A percentile compares a stretch with the other conserved stretches of the same genome.
Conservation (phyloP, 1,140 invertebrate species). For the Drosophila simulans region DNA sequence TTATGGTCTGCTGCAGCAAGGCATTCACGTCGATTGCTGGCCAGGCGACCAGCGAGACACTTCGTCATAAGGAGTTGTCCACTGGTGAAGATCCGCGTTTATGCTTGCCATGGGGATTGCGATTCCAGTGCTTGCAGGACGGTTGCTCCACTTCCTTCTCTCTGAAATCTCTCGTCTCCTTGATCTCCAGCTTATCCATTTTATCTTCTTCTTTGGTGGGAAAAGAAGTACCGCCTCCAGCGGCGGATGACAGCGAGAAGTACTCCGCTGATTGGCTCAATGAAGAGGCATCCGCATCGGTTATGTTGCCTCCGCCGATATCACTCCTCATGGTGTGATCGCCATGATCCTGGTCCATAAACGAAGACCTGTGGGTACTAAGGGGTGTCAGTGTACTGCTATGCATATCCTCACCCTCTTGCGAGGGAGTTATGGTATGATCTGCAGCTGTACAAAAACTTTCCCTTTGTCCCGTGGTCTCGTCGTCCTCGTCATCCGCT, state of each 20-base stretch:
- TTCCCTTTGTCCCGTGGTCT: conserved; percentile 64
- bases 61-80: conserved; percentile 83
- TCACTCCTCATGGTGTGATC: conserved; percentile 73
- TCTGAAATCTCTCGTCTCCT: background rate
- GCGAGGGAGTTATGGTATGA: conserved; percentile 69
- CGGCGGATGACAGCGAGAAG: conserved; percentile 69
- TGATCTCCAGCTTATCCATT: conserved; percentile 14
- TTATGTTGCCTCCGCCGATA: conserved; percentile 37
- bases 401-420: conserved; percentile 57
- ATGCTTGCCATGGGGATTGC: conserved; percentile 59
- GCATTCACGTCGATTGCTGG: conserved; percentile 84
- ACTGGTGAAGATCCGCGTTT: conserved; percentile 58
- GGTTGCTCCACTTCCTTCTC: conserved; percentile 14
- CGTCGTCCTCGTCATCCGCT: conserved; percentile 53
- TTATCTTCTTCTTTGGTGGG: conserved; percentile 14
- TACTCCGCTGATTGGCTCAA: conserved; percentile 81
- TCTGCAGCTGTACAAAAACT: conserved; percentile 71
- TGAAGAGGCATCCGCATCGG: conserved; percentile 73
- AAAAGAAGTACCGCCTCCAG: conserved; percentile 18
- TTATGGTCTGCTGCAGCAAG: conserved; percentile 82
- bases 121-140: conserved; percentile 61
- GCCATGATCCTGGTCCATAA: conserved; percentile 27
- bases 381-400: conserved; percentile 75
- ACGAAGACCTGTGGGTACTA: conserved; percentile 46
- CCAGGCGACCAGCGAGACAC: conserved; percentile 84